A percentile compares a stretch with the other conserved stretches of the same genome.
phyloP scores from a whole-genome alignment of 2,888 invertebrate genomes.

The Timandra comae region DNA sequence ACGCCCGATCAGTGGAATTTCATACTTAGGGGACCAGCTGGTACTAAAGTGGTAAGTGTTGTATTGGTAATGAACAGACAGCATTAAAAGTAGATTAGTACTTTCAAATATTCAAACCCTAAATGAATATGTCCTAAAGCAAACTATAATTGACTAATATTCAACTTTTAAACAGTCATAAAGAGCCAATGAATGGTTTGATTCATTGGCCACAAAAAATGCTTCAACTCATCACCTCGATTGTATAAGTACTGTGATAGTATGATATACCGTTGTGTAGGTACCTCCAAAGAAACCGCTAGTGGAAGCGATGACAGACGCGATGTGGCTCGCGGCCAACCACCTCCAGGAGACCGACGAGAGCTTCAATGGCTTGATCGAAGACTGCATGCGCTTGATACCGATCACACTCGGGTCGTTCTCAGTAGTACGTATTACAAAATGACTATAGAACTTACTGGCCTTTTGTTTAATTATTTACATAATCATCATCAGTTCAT shows the following conservation, averaged over 20 bases:
- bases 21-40: constrained; percentile 84
- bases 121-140: no score
- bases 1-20: constrained; percentile 83
- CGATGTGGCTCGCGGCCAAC: constrained; percentile 82
- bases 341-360: constrained; percentile 78
- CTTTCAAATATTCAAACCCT: no score
- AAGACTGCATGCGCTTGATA: constrained; percentile 75
- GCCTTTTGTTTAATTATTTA: no score
- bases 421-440: constrained; percentile 60
- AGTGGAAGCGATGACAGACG: constrained; percentile 76
- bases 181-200: no score
- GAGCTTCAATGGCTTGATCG: constrained; percentile 69
- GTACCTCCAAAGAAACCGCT: constrained; percentile 77
- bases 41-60: constrained; percentile 66
- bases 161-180: no score
- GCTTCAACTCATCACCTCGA: neutral
- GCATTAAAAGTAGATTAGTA: no score
- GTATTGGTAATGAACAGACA: no score
- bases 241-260: neutral
- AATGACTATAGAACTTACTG: no score
- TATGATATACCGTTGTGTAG: no score
- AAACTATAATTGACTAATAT: no score
- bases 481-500: no score
- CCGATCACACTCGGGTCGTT: constrained; percentile 78
- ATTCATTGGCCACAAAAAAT: no score